Evolutionary conservation across 2,888 invertebrate genomes (phyloP), one percentile per base, ranked within the genome.

Genomic region (Micoletzkya japonica): DNA sequence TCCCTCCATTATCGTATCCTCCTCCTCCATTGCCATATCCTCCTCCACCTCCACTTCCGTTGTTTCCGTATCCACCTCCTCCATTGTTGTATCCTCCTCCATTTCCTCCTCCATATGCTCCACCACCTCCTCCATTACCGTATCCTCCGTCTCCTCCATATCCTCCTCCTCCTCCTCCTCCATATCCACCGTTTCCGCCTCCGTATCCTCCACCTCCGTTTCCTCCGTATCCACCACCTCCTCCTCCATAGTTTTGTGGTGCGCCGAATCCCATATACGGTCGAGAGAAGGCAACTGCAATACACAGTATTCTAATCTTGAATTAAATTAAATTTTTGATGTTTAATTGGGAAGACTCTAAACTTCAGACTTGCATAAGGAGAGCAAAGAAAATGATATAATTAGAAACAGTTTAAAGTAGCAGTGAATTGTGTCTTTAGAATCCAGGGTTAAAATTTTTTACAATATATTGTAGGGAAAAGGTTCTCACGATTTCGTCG

Each of bases 271-370:
- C 63, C 20, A 50, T 63, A 2, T 49, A 50, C 49, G 63, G 63
- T 28, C 63, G 63, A 32, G 36, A 32, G 63, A 63, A 63, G 30
- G 63, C 63, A 32, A 63, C 63, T 63, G 63, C 30, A 63, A 50
- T 6, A 17, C 44, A 17, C 44, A 44, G 20, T n/a, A n/a, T n/a
- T n/a, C n/a, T n/a, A n/a, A n/a, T n/a, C n/a, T n/a, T n/a, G n/a
- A n/a, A n/a, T n/a, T n/a, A n/a, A n/a, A n/a, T n/a, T 20, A 44
- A 44, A 44, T 44, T 20, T 14, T 44, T 14, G 14, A 44, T 44
- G 44, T 44, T 44, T 44, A n/a, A n/a, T n/a, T n/a, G n/a, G n/a
- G n/a, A n/a, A n/a, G n/a, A n/a, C n/a, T n/a, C n/a, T n/a, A n/a
- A n/a, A n/a, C n/a, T n/a, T n/a, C n/a, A n/a, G n/a, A n/a, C n/a